These are phyloP conservation scores for Numenius arquata DNA, from an alignment of 2,113 vertebrate species.

Conservation along the genomic window DNA sequence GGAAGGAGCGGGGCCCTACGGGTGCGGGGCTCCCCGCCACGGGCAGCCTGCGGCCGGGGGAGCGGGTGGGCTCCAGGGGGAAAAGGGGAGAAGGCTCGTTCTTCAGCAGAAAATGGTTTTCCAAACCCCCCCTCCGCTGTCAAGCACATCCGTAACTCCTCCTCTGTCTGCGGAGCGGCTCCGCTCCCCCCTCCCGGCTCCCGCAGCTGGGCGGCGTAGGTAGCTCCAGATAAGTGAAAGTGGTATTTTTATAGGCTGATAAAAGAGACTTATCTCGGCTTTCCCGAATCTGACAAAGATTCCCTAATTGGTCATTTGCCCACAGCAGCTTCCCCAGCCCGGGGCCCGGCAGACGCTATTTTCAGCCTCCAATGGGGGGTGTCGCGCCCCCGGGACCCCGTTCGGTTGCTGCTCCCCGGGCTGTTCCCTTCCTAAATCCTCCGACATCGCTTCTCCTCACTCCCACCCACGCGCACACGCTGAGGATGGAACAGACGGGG, in stretches of 20 bases:
- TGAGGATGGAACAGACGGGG: too few species aligned
- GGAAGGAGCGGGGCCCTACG: background rate
- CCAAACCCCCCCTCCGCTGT: background rate
- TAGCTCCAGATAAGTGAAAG: conserved; percentile 73
- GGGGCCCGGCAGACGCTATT: background rate
- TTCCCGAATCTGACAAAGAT: conserved; percentile 58
- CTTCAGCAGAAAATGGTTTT: background rate
- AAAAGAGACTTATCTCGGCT: conserved; percentile 72
- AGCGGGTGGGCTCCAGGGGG: background rate
- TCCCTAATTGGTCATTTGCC: conserved; percentile 68
- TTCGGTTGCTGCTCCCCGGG: background rate
- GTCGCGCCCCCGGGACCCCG: background rate
- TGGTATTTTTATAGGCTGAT: conserved; percentile 79
- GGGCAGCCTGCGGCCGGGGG: background rate
- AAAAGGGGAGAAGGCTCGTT: background rate
- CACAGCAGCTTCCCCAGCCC: background rate
- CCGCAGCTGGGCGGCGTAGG: conserved; percentile 56
- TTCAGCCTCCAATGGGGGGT: background rate
- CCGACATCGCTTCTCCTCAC: fast-evolving
- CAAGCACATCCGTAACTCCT: background rate
- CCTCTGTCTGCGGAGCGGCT: background rate
- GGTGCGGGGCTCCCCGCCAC: fast-evolving
- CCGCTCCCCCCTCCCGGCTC: background rate
- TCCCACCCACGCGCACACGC: fast-evolving
- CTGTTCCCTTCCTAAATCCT: background rate